Conservation (phyloP, 2,797 vertebrate genomes). For the Alcedo atthis region DNA sequence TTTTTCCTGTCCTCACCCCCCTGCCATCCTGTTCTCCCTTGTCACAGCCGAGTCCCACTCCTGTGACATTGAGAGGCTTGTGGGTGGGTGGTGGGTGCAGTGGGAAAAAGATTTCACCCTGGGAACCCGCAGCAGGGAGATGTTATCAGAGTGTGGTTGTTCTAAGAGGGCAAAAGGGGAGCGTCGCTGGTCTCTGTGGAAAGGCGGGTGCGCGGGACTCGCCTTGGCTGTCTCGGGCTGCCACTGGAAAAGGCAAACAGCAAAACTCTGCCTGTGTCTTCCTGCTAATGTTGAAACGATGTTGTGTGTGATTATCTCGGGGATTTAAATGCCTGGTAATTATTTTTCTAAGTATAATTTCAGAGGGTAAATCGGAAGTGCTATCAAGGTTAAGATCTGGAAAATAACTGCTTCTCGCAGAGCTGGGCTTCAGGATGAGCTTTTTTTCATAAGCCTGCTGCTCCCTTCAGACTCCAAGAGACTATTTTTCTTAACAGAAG, state of each 20-base stretch:
- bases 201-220: fast-evolving
- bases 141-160: not conserved
- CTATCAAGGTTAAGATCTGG: not conserved
- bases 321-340: not conserved
- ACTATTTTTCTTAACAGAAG: not conserved
- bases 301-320: not conserved
- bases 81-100: not conserved
- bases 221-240: not conserved
- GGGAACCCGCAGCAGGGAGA: not conserved
- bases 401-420: not conserved
- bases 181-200: fast-evolving
- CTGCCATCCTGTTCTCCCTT: not conserved
- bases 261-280: fast-evolving
- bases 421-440: not conserved
- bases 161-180: constrained; percentile 2
- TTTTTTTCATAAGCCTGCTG: not conserved
- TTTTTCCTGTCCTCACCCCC: not conserved
- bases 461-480: not conserved
- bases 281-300: not conserved
- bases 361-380: not conserved
- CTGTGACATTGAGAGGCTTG: not conserved
- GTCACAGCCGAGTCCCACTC: not conserved
- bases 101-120: not conserved
- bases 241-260: fast-evolving
- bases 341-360: not conserved